phyloP scores from a whole-genome alignment of 2,888 invertebrate species.

The Caenorhabditis angaria region DNA sequence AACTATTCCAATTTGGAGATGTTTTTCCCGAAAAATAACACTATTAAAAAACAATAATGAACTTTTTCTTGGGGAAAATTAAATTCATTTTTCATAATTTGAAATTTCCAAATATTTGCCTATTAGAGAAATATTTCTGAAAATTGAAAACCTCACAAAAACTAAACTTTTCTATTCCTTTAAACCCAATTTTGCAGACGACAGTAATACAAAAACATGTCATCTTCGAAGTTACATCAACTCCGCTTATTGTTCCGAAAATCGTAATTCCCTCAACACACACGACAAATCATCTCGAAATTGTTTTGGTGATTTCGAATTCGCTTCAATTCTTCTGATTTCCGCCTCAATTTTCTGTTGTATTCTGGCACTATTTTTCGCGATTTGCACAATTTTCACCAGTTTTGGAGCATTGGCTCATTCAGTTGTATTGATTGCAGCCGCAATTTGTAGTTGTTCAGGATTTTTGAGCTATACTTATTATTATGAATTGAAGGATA shows the following conservation, averaged over 20 bases:
- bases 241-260: conserved; percentile 20
- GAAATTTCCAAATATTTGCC: no score
- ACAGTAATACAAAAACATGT: conserved; percentile 36
- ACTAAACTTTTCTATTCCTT: background rate
- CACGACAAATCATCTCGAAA: conserved; percentile 33
- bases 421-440: conserved; percentile 45
- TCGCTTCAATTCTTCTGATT: conserved; percentile 51
- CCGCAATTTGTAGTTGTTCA: conserved; percentile 47
- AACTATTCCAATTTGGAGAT: no score
- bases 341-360: conserved; percentile 34
- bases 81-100: no score
- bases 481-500: conserved; percentile 55
- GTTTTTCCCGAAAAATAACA: background rate
- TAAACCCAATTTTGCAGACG: conserved; percentile 27
- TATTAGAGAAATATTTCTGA: no score
- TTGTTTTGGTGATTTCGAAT: conserved; percentile 55
- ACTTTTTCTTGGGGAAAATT: no score
- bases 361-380: conserved; percentile 47
- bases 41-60: background rate
- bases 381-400: conserved; percentile 56
- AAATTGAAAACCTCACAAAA: no score
- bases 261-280: background rate
- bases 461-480: conserved; percentile 57
- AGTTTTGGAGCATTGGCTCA: conserved; percentile 56
- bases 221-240: conserved; percentile 41